Evolutionary conservation across 2,113 vertebrate species (phyloP), one percentile per base, ranked within the genome.

Genomic region (Neolamprologus toae): DNA sequence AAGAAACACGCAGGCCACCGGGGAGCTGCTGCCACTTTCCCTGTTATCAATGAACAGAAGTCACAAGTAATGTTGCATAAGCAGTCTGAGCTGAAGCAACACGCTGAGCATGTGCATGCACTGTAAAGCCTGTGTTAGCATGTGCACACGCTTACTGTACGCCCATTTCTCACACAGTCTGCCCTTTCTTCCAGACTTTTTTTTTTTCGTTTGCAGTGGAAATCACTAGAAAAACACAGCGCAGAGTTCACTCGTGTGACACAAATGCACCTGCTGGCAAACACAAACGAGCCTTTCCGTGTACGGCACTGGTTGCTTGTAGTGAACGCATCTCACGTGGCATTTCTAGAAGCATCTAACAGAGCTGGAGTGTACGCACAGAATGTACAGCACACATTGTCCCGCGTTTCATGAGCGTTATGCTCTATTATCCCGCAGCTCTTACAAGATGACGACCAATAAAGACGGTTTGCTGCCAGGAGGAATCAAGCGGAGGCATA

Each of bases 251-350:
- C 47, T 92, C 81, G 47, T 68, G 80, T 81, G 31, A 82, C 83
- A 88, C 90, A 61, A 87, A 94, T 76, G 86, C 90, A 94, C 90
- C 94, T 91, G 92, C 91, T 89, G 91, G 89, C 88, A 90, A 94
- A 95, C 81, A 86, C 88, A 93, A 92, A 90, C 83, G 66, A 83
- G 86, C 80, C 47, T 76, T 82, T 90, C 59, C 78, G 33, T 11
- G 78, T 54, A 76, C 71, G 83, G 57, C 84, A 84, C 88, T 90
- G 53, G 76, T 86, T 90, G 40, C 57, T 49, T 16, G 61, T 79
- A 54, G 66, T 47, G 59, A 78, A 83, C 17, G 7, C 19, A n/a
- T 73, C 86, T 83, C 45, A 12, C n/a, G 3, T 59, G 42, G 26
- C 57, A 49, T 87, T 78, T 88, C 66, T 57, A 21, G 16, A 45